Percentiles rank a stretch among this genome's conserved stretches.
Evolutionary conservation across 2,113 vertebrate genomes (phyloP).

Genomic region (Etia nguti): DNA sequence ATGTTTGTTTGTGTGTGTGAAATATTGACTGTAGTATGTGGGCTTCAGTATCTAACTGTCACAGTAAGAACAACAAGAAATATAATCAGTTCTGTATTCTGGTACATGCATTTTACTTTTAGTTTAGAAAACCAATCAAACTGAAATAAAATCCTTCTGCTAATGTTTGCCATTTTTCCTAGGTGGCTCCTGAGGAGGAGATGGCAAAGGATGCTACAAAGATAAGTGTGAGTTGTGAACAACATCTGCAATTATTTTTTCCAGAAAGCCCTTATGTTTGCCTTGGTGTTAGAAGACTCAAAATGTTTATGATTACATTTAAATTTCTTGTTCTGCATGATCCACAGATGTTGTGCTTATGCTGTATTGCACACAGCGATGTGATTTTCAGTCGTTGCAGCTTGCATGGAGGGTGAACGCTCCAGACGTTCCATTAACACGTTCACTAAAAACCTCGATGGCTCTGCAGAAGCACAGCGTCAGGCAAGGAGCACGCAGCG

Average conservation of each 20-base stretch:
- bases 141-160: not conserved
- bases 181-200: constrained; percentile 84
- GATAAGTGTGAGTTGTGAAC: constrained; percentile 85
- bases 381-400: not conserved
- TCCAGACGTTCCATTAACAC: not conserved
- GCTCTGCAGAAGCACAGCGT: not conserved
- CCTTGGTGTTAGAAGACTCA: not conserved
- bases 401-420: not conserved
- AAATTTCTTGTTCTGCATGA: not conserved
- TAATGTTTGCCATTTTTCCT: constrained; percentile 4
- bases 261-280: not conserved
- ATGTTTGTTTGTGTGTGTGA: not conserved
- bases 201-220: constrained; percentile 87
- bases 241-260: not conserved
- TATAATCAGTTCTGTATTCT: not conserved
- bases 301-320: not conserved
- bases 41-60: not conserved
- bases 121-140: not conserved
- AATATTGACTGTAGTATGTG: not conserved
- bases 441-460: not conserved
- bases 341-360: not conserved
- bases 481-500: not conserved
- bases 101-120: not conserved
- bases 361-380: not conserved
- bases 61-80: not conserved